These are phyloP conservation scores for Acronicta alni DNA, from an alignment of 2,888 invertebrate species.

Conservation along the genomic window DNA sequence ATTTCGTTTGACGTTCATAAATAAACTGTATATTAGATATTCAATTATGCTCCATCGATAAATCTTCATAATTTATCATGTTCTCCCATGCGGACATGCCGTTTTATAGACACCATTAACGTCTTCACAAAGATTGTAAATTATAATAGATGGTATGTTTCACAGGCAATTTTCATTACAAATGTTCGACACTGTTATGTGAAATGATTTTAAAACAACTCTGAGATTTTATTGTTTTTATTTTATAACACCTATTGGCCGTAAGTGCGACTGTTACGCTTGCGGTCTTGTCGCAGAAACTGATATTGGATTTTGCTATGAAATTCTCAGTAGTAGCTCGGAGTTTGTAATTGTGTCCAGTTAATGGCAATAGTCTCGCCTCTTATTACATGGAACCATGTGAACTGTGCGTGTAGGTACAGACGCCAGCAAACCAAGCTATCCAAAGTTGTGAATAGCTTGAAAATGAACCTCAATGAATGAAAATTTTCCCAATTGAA, in stretches of 20 bases:
- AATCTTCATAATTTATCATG: constrained; percentile 24
- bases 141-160: constrained; percentile 7
- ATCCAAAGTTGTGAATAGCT: no score
- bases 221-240: constrained; percentile 7
- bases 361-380: no score
- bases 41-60: constrained; percentile 25
- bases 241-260: constrained; percentile 25
- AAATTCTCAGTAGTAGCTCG: no score
- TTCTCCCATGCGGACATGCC: neutral
- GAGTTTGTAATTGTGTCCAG: no score
- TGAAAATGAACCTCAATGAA: no score
- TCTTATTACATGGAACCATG: no score
- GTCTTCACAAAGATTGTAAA: constrained; percentile 2
- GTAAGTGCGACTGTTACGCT: no score
- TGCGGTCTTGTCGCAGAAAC: no score
- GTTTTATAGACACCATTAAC: constrained; percentile 12
- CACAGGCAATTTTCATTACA: constrained; percentile 3
- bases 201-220: constrained; percentile 31
- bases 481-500: no score
- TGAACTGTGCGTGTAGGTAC: no score
- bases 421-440: no score
- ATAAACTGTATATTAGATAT: constrained; percentile 25
- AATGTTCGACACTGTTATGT: constrained; percentile 9
- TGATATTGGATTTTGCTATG: no score
- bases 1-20: constrained; percentile 19